Conservation (phyloP, 2,797 vertebrate species). For the Poeciliopsis paucimaculata region DNA sequence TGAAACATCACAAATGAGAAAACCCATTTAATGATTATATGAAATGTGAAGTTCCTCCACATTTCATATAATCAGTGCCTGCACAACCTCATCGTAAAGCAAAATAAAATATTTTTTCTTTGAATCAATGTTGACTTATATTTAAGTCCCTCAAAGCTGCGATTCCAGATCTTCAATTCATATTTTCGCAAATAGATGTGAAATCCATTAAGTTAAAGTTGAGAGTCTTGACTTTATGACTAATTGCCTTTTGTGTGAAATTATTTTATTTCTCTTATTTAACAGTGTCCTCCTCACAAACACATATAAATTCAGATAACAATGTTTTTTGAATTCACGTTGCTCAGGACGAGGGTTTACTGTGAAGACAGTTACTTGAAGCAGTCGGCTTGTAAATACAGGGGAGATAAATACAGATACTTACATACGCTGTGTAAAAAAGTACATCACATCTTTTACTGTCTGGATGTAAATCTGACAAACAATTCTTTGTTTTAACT, state of each 20-base stretch:
- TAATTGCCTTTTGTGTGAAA: background rate
- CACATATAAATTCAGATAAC: background rate
- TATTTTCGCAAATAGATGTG: background rate
- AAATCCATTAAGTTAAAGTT: background rate
- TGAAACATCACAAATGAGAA: background rate
- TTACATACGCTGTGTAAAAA: background rate
- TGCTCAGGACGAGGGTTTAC: background rate
- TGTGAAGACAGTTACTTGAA: background rate
- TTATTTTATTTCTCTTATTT: background rate
- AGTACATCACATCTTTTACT: background rate
- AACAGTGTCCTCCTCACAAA: background rate
- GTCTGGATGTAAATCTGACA: background rate
- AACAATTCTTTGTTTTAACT: background rate
- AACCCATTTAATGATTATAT: background rate
- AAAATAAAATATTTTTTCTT: background rate
- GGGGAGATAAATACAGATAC: background rate
- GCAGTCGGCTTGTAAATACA: background rate
- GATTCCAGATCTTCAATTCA: background rate
- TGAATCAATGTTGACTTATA: too few species aligned
- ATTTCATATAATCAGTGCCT: background rate
- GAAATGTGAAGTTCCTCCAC: background rate
- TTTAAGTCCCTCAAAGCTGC: background rate
- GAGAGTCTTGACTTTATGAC: background rate
- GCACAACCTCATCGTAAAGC: background rate
- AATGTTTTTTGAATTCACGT: background rate